Conservation (phyloP, 92 coral and sea anemone species). For the Bergia puertoricense region DNA sequence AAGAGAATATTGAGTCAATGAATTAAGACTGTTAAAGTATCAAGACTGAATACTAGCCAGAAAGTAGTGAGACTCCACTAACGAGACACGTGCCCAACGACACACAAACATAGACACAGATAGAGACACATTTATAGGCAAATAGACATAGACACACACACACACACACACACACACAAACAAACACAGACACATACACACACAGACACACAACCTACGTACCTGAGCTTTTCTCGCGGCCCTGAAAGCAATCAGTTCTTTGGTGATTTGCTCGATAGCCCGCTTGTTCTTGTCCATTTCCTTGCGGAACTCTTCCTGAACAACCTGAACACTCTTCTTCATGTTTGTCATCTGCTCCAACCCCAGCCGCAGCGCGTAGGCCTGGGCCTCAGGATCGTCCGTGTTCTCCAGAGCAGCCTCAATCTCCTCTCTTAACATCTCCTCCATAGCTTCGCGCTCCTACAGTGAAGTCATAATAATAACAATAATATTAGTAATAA, state of each 20-base stretch:
- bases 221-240: slow-evolving; percentile 94
- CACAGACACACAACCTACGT: background rate
- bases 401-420: slow-evolving; percentile 93
- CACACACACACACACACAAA: too few species aligned
- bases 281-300: slow-evolving; percentile 82
- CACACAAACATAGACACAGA: too few species aligned
- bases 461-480: background rate
- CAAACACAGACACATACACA: background rate
- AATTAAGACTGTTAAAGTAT: too few species aligned
- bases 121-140: background rate
- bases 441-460: slow-evolving; percentile 86
- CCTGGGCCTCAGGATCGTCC: slow-evolving; percentile 85
- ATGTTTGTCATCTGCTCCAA: slow-evolving; percentile 89
- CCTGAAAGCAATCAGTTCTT: slow-evolving; percentile 82
- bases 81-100: too few species aligned
- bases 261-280: slow-evolving; percentile 78
- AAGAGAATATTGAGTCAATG: too few species aligned
- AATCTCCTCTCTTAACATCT: slow-evolving; percentile 87
- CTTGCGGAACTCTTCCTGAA: slow-evolving; percentile 84
- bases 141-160: background rate
- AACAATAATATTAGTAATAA: too few species aligned
- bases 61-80: too few species aligned
- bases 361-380: slow-evolving; percentile 88
- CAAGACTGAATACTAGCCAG: too few species aligned
- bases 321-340: slow-evolving; percentile 63